A percentile compares a stretch with the other conserved stretches of the same genome.
phyloP scores from a whole-genome alignment of 2,888 invertebrate genomes.

The Caenorhabditis parvicauda region DNA sequence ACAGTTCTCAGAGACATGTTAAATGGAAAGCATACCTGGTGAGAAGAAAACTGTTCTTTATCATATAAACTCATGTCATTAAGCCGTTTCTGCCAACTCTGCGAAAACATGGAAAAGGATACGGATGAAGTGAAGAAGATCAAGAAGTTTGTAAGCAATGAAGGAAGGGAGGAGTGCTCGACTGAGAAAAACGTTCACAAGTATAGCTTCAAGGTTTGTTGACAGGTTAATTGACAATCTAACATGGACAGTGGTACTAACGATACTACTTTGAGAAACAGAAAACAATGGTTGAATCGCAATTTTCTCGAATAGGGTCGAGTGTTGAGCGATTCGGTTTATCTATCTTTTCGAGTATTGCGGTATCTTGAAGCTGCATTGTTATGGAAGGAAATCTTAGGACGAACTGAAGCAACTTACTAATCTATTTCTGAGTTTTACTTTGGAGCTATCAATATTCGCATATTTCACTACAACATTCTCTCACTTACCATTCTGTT shows the following conservation, averaged over 20 bases:
- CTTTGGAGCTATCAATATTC: no score
- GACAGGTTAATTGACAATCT: neutral
- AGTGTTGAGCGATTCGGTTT: no score
- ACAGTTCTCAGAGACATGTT: conserved; percentile 42
- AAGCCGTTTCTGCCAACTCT: conserved; percentile 52
- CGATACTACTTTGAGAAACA: no score
- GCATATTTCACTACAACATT: no score
- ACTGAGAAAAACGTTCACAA: conserved; percentile 24
- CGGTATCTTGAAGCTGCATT: neutral
- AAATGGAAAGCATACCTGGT: conserved; percentile 47
- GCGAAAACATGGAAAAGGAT: conserved; percentile 40
- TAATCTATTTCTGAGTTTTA: no score
- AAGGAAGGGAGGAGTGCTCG: conserved; percentile 32
- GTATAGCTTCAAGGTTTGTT: conserved; percentile 37
- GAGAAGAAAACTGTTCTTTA: neutral
- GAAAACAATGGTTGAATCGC: neutral
- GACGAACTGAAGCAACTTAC: no score
- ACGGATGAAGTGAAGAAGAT: conserved; percentile 24
- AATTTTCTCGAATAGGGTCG: no score
- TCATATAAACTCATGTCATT: conserved; percentile 5
- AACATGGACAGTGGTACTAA: no score
- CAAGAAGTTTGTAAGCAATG: conserved; percentile 32
- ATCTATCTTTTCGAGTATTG: no score
- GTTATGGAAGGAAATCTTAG: neutral
- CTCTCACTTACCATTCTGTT: no score